A percentile compares a stretch with the other conserved stretches of the same genome.
These are phyloP conservation scores for Oreochromis grahami DNA, from an alignment of 2,797 vertebrate genomes.

Conservation along the genomic window DNA sequence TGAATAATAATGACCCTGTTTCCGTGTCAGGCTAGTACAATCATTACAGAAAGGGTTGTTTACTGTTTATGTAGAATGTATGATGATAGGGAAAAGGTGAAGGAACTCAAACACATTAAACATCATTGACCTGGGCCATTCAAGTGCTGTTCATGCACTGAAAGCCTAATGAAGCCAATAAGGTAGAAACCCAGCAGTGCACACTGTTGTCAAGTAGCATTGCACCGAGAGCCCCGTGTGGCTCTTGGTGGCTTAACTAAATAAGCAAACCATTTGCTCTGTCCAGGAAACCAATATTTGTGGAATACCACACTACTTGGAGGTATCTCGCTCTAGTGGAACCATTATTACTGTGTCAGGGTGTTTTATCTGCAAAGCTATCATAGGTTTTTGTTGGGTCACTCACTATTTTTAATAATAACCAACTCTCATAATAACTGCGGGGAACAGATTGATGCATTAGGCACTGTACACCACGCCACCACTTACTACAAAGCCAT, in stretches of 20 bases:
- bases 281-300: constrained; percentile 20
- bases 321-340: constrained; percentile 3
- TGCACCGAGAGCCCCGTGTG: neutral
- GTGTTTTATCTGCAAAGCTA: constrained; percentile 19
- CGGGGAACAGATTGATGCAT: constrained; percentile 12
- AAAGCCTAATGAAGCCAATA: constrained; percentile 35
- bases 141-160: constrained; percentile 16
- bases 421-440: constrained; percentile 40
- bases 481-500: neutral
- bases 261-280: constrained; percentile 2
- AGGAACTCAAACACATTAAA: constrained; percentile 34
- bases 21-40: constrained; percentile 33
- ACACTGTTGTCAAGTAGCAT: neutral
- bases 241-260: neutral
- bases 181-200: constrained; percentile 1
- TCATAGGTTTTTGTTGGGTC: constrained; percentile 51
- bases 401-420: constrained; percentile 54
- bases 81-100: constrained; percentile 30
- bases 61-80: constrained; percentile 29
- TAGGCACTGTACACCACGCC: neutral
- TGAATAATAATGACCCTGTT: constrained; percentile 52
- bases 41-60: constrained; percentile 32
- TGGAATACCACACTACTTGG: constrained; percentile 13
- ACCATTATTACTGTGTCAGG: constrained; percentile 45
- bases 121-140: constrained; percentile 37